These are phyloP conservation scores for Aphelocoma californica DNA, from an alignment of 2,797 vertebrate genomes.

Conservation along the genomic window DNA sequence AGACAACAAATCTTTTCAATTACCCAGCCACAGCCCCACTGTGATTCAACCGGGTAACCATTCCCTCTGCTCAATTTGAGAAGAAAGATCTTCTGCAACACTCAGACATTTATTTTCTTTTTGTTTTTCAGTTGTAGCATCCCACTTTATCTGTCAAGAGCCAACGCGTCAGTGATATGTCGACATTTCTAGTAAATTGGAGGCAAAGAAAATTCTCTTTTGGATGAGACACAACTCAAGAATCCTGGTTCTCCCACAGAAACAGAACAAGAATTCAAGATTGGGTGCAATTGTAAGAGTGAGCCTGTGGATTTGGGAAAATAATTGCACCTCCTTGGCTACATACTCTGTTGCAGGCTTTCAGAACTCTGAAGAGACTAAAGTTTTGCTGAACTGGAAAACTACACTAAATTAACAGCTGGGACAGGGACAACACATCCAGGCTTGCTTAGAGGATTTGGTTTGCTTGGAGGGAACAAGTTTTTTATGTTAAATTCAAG, in stretches of 20 bases:
- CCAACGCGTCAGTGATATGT: not conserved
- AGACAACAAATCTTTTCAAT: conserved; percentile 32
- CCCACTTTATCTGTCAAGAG: not conserved
- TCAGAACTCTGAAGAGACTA: not conserved
- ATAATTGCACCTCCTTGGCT: not conserved
- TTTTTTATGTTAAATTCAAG: not conserved
- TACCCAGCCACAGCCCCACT: not conserved
- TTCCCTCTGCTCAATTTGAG: not conserved
- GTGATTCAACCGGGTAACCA: not conserved
- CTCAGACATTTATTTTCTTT: not conserved
- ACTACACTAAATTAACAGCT: not conserved
- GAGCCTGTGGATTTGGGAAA: not conserved
- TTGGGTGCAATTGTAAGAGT: not conserved
- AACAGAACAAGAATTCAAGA: not conserved
- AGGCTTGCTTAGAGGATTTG: not conserved
- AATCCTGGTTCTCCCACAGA: not conserved
- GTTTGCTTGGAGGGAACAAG: not conserved
- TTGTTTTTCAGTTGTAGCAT: not conserved
- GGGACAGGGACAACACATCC: not conserved
- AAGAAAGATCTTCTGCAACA: not conserved
- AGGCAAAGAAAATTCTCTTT: not conserved
- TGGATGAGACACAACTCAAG: not conserved
- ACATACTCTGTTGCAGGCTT: not conserved
- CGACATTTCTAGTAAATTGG: not conserved
- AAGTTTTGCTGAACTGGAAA: not conserved